Conservation (phyloP, 2,888 invertebrate species). For the Prosapia bicincta region DNA sequence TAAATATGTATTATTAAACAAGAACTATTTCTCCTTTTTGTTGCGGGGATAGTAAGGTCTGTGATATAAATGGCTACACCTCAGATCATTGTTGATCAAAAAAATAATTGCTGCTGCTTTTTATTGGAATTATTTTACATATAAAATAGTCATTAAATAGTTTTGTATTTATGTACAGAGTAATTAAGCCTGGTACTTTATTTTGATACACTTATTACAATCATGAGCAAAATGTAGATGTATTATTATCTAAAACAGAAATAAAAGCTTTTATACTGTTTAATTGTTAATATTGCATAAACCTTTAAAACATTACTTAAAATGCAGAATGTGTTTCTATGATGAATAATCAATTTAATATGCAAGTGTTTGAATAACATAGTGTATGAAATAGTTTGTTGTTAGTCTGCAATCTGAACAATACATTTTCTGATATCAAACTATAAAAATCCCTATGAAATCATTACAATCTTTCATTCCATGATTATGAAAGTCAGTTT, state of each 20-base stretch:
- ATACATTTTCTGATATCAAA: no score
- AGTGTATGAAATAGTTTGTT: no score
- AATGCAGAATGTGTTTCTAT: no score
- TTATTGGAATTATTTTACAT: neutral
- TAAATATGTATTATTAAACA: neutral
- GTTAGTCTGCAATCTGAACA: no score
- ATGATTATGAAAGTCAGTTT: no score
- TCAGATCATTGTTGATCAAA: neutral
- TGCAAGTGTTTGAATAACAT: no score
- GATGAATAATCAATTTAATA: no score
- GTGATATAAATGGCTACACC: neutral
- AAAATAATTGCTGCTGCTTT: neutral
- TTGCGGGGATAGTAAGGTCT: neutral
- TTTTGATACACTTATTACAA: neutral
- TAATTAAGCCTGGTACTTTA: neutral
- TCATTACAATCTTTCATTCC: no score
- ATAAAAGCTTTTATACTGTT: conserved; percentile 28
- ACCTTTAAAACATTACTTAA: no score
- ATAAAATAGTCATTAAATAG: neutral
- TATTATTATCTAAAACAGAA: conserved; percentile 5
- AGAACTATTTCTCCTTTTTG: neutral
- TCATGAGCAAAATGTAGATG: neutral
- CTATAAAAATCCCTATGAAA: no score
- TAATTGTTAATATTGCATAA: neutral
- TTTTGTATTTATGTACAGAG: neutral